phyloP scores from a whole-genome alignment of 2,113 vertebrate species.

The Bostrychus sinensis region DNA sequence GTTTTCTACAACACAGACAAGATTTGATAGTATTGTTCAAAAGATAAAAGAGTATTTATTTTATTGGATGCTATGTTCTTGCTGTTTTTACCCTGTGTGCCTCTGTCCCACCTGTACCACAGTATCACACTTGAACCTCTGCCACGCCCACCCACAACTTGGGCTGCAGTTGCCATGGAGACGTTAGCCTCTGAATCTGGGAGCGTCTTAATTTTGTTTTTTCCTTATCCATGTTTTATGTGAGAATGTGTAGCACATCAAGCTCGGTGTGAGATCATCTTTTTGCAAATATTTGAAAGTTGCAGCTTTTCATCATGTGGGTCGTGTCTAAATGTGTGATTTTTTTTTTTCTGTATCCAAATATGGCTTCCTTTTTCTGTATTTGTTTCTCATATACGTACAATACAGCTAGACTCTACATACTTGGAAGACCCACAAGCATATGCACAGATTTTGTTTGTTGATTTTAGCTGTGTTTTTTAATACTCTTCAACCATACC shows the following conservation, averaged over 20 bases:
- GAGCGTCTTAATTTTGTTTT: conserved; percentile 2
- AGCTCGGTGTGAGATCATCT: too few species aligned
- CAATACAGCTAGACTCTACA: neutral
- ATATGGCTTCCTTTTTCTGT: neutral
- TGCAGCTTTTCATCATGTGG: neutral
- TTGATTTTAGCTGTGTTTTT: too few species aligned
- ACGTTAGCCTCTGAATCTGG: neutral
- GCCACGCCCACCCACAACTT: conserved; percentile 9
- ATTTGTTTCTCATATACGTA: neutral
- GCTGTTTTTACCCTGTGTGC: neutral
- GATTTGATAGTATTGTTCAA: too few species aligned
- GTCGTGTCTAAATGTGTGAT: neutral
- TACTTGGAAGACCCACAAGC: too few species aligned
- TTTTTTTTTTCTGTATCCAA: neutral
- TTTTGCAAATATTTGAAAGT: conserved; percentile 2
- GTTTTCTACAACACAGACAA: neutral
- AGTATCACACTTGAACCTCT: neutral
- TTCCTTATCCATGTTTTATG: conserved; percentile 6
- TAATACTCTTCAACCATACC: too few species aligned
- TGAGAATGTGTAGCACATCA: conserved; percentile 3
- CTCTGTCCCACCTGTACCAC: neutral
- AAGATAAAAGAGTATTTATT: too few species aligned
- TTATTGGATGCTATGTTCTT: neutral
- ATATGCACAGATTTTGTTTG: too few species aligned
- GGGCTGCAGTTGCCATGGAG: conserved; percentile 9